A percentile compares a stretch with the other conserved stretches of the same genome.
These are phyloP conservation scores for Pempheris klunzingeri DNA, from an alignment of 2,797 vertebrate species.

Conservation along the genomic window DNA sequence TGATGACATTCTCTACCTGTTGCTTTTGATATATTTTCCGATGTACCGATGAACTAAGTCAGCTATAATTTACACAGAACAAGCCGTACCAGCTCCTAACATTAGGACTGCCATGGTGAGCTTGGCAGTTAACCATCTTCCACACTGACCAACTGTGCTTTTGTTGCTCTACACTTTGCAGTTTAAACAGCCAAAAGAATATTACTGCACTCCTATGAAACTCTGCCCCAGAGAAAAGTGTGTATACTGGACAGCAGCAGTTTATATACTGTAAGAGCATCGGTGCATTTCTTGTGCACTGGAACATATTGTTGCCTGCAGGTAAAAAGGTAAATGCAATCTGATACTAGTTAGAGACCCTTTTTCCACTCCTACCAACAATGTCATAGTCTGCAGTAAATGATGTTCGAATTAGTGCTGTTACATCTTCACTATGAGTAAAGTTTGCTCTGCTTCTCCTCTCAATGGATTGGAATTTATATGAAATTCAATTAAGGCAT, in stretches of 20 bases:
- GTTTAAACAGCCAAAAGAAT: slow-evolving; percentile 30
- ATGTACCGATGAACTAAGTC: too few relatives aligned
- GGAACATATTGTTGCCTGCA: slow-evolving; percentile 49
- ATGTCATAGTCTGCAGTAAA: slow-evolving; percentile 31
- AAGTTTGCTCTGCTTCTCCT: background rate
- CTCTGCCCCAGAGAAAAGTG: slow-evolving; percentile 26
- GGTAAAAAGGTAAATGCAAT: slow-evolving; percentile 47
- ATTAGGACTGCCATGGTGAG: too few relatives aligned
- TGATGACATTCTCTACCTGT: too few relatives aligned
- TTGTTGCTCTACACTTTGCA: slow-evolving; percentile 9
- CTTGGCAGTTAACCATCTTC: slow-evolving; percentile 5
- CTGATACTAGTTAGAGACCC: slow-evolving; percentile 34
- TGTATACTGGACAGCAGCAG: slow-evolving; percentile 4
- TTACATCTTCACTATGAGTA: slow-evolving; percentile 6
- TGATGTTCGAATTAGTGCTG: slow-evolving; percentile 16
- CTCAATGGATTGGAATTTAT: background rate
- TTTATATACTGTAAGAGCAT: slow-evolving; percentile 44
- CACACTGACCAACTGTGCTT: slow-evolving; percentile 20
- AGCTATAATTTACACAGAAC: too few relatives aligned
- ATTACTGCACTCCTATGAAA: slow-evolving; percentile 30
- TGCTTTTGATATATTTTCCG: too few relatives aligned
- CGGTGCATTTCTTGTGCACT: slow-evolving; percentile 51
- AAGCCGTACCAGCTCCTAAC: too few relatives aligned
- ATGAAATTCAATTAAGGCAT: slow-evolving; percentile 13
- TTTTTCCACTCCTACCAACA: slow-evolving; percentile 3